phyloP scores from a whole-genome alignment of 2,888 invertebrate genomes.

The Notodonta dromedarius region DNA sequence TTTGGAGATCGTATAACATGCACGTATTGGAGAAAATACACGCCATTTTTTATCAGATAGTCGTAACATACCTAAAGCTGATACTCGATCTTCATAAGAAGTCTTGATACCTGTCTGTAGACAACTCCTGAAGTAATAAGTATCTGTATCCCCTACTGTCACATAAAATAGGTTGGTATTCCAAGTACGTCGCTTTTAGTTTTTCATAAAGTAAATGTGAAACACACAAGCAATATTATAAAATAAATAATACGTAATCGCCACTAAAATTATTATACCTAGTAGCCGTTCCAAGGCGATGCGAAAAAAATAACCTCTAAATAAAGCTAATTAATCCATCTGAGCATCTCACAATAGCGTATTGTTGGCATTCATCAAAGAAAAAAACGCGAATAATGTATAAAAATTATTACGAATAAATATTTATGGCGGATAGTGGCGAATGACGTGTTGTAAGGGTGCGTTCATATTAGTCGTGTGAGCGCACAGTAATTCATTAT shows the following conservation, averaged over 20 bases:
- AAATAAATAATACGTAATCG: conserved; percentile 22
- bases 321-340: conserved; percentile 44
- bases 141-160: too few species aligned
- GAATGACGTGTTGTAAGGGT: neutral
- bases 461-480: conserved; percentile 1
- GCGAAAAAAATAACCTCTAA: conserved; percentile 29
- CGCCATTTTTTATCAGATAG: neutral
- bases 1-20: neutral
- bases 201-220: neutral
- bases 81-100: conserved; percentile 4
- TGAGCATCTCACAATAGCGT: conserved; percentile 46
- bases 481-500: too few species aligned
- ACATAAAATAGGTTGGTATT: too few species aligned
- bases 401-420: conserved; percentile 21
- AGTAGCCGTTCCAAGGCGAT: conserved; percentile 23
- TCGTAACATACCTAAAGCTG: neutral
- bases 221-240: conserved; percentile 9
- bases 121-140: too few species aligned
- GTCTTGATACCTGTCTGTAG: neutral
- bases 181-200: too few species aligned
- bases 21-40: neutral
- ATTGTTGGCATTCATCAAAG: conserved; percentile 46
- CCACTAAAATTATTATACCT: conserved; percentile 21
- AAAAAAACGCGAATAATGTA: conserved; percentile 43
- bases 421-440: conserved; percentile 1